Percentiles rank a stretch among this genome's conserved stretches.
Evolutionary conservation across 2,888 invertebrate genomes (phyloP).

Genomic region (Oithona nana): DNA sequence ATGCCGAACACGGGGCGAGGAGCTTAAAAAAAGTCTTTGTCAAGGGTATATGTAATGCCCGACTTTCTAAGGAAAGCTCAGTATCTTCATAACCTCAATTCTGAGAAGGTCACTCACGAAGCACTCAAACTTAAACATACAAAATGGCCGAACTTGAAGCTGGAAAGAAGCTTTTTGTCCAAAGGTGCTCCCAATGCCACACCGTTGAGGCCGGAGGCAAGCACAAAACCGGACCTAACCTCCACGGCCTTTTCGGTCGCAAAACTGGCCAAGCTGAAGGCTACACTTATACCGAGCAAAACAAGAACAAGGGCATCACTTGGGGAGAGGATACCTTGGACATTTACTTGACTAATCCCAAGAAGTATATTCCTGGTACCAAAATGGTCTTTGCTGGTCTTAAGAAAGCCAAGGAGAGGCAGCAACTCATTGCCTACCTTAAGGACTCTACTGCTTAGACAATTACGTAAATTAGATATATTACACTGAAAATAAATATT

Average conservation of each 20-base stretch:
- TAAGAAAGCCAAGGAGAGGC: conserved; percentile 83
- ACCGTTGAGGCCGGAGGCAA: conserved; percentile 87
- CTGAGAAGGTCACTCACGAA: no score
- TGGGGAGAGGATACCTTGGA: conserved; percentile 82
- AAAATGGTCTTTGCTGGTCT: conserved; percentile 98
- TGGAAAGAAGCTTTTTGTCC: conserved; percentile 87
- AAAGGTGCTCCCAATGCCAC: conserved; percentile 93
- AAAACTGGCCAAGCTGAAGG: conserved; percentile 88
- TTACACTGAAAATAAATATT: no score
- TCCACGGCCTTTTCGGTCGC: conserved; percentile 74
- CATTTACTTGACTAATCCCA: conserved; percentile 91
- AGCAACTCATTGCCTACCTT: conserved; percentile 82
- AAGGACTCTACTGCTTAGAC: conserved; percentile 60
- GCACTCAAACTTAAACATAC: no score
- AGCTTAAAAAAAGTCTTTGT: no score
- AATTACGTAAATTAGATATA: no score
- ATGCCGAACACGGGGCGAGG: no score
- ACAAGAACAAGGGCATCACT: conserved; percentile 88
- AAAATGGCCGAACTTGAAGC: conserved; percentile 78
- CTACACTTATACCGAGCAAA: conserved; percentile 81
- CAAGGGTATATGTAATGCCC: no score
- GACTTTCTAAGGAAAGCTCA: no score
- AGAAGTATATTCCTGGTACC: conserved; percentile 98
- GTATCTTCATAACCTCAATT: no score
- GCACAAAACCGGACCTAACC: conserved; percentile 94